Evolutionary conservation across 1,140 invertebrate genomes (phyloP).

Genomic region (Meteorus sp.): DNA sequence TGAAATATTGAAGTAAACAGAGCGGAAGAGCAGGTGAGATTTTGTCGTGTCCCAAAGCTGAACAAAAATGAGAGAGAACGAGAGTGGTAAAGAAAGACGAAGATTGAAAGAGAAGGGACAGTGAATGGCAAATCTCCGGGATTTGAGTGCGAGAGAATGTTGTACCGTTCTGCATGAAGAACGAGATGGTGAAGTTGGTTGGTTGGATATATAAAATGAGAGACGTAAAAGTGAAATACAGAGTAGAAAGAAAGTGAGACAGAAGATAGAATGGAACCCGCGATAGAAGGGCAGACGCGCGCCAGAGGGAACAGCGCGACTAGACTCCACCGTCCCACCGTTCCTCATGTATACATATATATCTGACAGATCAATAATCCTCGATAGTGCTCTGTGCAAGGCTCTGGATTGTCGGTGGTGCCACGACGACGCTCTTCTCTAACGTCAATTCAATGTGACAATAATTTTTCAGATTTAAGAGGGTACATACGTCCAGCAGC

Average conservation of each 20-base stretch:
- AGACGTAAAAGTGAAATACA: too few relatives aligned
- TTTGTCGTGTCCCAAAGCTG: too few relatives aligned
- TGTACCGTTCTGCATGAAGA: too few relatives aligned
- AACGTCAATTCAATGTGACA: background rate
- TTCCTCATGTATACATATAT: constrained; percentile 25
- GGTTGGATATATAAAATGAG: background rate
- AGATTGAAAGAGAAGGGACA: background rate
- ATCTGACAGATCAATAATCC: constrained; percentile 49
- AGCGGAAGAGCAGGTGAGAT: too few relatives aligned
- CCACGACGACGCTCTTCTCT: constrained; percentile 17
- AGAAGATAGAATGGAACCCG: constrained; percentile 13
- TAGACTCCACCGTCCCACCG: constrained; percentile 38
- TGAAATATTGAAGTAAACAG: too few relatives aligned
- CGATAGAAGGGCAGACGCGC: constrained; percentile 50
- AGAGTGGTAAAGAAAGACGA: constrained; percentile 1
- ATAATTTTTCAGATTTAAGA: background rate
- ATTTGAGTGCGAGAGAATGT: constrained; percentile 2
- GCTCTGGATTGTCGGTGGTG: constrained; percentile 38
- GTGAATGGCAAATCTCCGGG: background rate
- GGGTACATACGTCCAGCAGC: too few relatives aligned
- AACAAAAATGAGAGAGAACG: background rate
- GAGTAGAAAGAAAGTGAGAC: too few relatives aligned
- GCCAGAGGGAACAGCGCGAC: constrained; percentile 49
- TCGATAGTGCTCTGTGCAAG: constrained; percentile 40
- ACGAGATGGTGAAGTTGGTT: too few relatives aligned